A percentile compares a stretch with the other conserved stretches of the same genome.
Evolutionary conservation across 2,888 invertebrate species (phyloP).

Genomic region (Trichogramma dendrolimi): DNA sequence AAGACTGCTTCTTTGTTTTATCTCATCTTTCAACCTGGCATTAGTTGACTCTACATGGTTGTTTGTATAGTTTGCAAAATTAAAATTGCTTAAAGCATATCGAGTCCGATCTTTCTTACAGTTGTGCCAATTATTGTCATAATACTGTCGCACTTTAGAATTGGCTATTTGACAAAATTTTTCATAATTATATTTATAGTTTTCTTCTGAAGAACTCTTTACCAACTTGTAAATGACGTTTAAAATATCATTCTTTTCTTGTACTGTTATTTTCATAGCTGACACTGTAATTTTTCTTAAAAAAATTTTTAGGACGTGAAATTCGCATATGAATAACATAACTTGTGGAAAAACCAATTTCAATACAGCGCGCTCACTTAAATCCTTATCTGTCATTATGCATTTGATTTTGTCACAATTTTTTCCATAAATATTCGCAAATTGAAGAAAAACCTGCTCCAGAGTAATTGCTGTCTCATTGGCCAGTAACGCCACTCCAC

Average conservation of each 20-base stretch:
- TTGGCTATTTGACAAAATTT: not conserved
- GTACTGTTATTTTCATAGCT: not conserved
- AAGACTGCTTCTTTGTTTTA: not conserved
- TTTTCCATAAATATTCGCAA: constrained; percentile 18
- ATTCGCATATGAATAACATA: constrained; percentile 14
- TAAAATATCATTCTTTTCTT: not conserved
- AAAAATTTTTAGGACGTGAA: constrained; percentile 16
- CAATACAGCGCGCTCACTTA: constrained; percentile 17
- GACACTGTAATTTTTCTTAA: not conserved
- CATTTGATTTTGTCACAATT: constrained; percentile 17
- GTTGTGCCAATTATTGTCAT: not conserved
- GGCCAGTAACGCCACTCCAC: constrained; percentile 20
- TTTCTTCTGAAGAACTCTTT: not conserved
- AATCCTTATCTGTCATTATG: constrained; percentile 31
- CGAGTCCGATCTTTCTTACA: not conserved
- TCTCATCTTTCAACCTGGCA: not conserved
- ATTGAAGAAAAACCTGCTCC: constrained; percentile 14
- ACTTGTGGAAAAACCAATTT: constrained; percentile 17
- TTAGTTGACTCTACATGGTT: constrained; percentile 16
- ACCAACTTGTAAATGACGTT: not conserved
- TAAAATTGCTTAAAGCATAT: constrained; percentile 10
- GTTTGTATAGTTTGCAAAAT: constrained; percentile 14
- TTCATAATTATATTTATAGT: not conserved
- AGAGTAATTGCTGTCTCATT: constrained; percentile 26
- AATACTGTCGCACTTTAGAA: not conserved